Evolutionary conservation across 1,140 invertebrate genomes (phyloP).

Genomic region (Arion vulgaris): DNA sequence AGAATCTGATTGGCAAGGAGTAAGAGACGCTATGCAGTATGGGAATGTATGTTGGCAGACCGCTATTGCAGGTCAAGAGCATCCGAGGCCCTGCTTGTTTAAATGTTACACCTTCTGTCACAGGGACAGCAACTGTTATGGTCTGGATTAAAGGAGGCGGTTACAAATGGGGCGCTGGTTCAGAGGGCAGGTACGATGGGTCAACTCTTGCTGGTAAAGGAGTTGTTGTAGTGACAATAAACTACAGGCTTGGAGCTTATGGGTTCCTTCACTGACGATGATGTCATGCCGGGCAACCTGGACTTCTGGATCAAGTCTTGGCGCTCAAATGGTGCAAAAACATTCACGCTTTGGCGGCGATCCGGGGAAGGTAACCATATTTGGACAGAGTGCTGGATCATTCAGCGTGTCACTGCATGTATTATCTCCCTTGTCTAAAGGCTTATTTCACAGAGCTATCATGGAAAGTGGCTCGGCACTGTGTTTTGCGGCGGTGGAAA

Average conservation of each 20-base stretch:
- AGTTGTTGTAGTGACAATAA: no score
- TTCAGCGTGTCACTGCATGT: constrained; percentile 53
- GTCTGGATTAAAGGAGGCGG: constrained; percentile 97
- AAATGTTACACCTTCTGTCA: constrained; percentile 79
- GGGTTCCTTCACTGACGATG: constrained; percentile 91
- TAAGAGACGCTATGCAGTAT: no score
- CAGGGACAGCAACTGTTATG: no score
- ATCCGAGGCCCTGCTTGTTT: no score
- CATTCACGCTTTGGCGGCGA: constrained; percentile 85
- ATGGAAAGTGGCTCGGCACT: constrained; percentile 43
- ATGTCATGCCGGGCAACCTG: constrained; percentile 96
- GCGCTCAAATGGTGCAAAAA: constrained; percentile 93
- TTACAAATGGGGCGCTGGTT: constrained; percentile 90
- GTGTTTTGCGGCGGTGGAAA: constrained; percentile 18
- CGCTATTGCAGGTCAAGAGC: no score
- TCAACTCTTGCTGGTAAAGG: no score
- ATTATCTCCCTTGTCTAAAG: no score
- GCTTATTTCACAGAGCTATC: no score
- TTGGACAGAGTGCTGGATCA: constrained; percentile 92
- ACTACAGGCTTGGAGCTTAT: constrained; percentile 88
- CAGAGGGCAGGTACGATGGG: constrained; percentile 83
- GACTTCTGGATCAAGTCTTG: no score
- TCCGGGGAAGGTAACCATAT: constrained; percentile 90
- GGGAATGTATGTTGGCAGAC: no score
- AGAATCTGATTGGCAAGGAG: no score